A percentile compares a stretch with the other conserved stretches of the same genome.
Conservation (phyloP, 2,888 invertebrate genomes). For the Vesta saturnalis region DNA sequence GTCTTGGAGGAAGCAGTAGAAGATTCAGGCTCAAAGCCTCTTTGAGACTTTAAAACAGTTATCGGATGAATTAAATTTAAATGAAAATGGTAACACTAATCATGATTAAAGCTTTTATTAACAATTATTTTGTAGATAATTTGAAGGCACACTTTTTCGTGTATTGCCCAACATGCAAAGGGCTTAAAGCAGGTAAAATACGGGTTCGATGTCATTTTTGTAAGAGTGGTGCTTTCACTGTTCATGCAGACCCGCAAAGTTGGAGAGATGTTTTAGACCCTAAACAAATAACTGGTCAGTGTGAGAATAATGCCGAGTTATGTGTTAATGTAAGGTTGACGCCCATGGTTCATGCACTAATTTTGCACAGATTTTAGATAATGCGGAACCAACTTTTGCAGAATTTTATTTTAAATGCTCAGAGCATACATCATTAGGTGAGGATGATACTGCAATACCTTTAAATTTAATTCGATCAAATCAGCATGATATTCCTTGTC, state of each 20-base stretch:
- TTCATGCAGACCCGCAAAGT: slow-evolving; percentile 80
- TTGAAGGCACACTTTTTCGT: slow-evolving; percentile 72
- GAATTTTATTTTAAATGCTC: slow-evolving; percentile 85
- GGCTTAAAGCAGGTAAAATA: slow-evolving; percentile 76
- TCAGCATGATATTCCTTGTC: slow-evolving; percentile 74
- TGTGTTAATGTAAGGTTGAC: slow-evolving; percentile 54
- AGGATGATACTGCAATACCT: slow-evolving; percentile 76
- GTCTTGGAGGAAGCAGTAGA: slow-evolving; percentile 59
- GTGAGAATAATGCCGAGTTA: slow-evolving; percentile 68
- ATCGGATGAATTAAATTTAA: slow-evolving; percentile 44
- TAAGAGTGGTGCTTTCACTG: slow-evolving; percentile 77
- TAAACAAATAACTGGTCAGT: slow-evolving; percentile 73
- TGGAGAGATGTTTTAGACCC: slow-evolving; percentile 81
- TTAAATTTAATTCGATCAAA: slow-evolving; percentile 74
- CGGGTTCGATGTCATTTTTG: slow-evolving; percentile 79
- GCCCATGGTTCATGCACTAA: not conserved
- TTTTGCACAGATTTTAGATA: slow-evolving; percentile 56
- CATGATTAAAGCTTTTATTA: not conserved
- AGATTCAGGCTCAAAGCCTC: slow-evolving; percentile 67
- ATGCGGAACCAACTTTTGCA: slow-evolving; percentile 69
- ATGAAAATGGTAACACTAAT: not conserved
- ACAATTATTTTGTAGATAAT: slow-evolving; percentile 32
- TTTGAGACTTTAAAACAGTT: slow-evolving; percentile 74
- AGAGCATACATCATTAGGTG: slow-evolving; percentile 75
- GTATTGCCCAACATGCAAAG: slow-evolving; percentile 74